Base-by-base conservation (phyloP, 2,888 invertebrate species). In the Sesamia inferens region DNA sequence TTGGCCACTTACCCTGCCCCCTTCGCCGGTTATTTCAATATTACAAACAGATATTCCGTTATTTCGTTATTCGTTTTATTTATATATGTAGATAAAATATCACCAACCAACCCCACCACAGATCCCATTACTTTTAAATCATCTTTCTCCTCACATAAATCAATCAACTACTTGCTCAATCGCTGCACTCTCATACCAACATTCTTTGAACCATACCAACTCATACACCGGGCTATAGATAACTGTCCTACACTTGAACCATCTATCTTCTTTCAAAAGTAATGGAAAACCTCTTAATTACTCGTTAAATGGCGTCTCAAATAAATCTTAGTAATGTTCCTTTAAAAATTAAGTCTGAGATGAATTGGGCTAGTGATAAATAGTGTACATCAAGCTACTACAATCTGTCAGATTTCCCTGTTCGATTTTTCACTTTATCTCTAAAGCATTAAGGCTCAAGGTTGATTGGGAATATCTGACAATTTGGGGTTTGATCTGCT, bases 231-330 rank as follows among this genome's bases (percentile, higher is more conserved):
- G 24, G 51, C 67, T 57, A 82, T 82, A 83, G 58, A 82, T 82
- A 73, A 82, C 76, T 44, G 80, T 74, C 81, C 74, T 65, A 81
- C 80, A 73, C 77, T 76, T 74, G 31, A 71, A 83, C 82, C 77
- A 84, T 71, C 71, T 72, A 76, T 79, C 85, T 88, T 78, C 68
- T 22, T 68, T 84, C 83, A 78, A 83, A 84, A 85, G 73, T 84
- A 88, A 86, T 86, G 81, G 85, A 84, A 71, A 81, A 82, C 81
- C 78, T 88, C 85, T 89, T 88, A 89, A 88, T 88, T 88, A 86
- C 87, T 84, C 68, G 76, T 83, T 88, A 87, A 88, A 84, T 74
- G 81, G 73, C 67, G 82, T 62, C 76, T 80, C 75, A 61, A 75
- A 85, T 85, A 86, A 86, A 85, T 86, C 86, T 82, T 74, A 51